These are phyloP conservation scores for Cantharis nigra DNA, from an alignment of 2,888 invertebrate genomes.

Conservation along the genomic window DNA sequence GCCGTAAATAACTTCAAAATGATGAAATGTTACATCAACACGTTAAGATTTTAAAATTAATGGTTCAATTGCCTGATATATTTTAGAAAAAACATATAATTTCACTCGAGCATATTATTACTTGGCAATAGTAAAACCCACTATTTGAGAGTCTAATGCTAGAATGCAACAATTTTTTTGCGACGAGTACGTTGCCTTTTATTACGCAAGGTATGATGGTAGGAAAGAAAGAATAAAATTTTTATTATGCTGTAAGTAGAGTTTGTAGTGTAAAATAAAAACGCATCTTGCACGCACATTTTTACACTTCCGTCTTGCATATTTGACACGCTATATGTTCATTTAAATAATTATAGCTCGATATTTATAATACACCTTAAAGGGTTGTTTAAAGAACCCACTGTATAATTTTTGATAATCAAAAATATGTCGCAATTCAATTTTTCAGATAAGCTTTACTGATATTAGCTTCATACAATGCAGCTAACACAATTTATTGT, in stretches of 20 bases:
- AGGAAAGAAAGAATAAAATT: background rate
- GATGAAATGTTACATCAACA: no score
- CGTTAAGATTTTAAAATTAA: no score
- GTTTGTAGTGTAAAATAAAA: slow-evolving; percentile 9
- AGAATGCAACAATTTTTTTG: background rate
- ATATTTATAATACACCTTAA: background rate
- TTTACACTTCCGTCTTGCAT: slow-evolving; percentile 19
- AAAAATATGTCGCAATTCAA: background rate
- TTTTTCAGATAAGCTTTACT: background rate
- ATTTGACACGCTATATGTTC: slow-evolving; percentile 15
- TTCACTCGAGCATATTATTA: background rate
- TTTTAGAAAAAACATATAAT: background rate
- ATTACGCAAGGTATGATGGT: background rate
- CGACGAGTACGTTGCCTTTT: background rate
- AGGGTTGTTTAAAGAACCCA: background rate
- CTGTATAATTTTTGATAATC: background rate
- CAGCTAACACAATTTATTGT: background rate
- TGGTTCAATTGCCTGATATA: background rate
- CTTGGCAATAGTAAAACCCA: background rate
- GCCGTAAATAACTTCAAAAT: no score
- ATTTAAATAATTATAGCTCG: slow-evolving; percentile 9
- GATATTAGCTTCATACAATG: background rate
- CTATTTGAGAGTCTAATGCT: background rate
- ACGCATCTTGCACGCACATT: slow-evolving; percentile 17
- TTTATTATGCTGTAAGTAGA: background rate